These are phyloP conservation scores for Monochamus saltuarius DNA, from an alignment of 1,140 invertebrate genomes.

Conservation along the genomic window DNA sequence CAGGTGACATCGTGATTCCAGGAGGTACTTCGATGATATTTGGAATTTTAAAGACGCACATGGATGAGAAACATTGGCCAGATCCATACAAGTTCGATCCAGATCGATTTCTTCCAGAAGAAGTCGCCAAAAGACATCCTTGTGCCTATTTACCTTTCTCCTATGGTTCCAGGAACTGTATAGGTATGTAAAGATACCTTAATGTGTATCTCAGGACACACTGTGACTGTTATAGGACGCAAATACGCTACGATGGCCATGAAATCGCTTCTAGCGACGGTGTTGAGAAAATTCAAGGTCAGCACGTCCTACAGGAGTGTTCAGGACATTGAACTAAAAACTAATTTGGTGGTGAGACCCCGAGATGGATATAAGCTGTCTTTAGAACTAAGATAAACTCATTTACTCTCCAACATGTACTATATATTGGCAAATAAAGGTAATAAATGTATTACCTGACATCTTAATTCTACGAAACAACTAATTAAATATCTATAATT, in stretches of 20 bases:
- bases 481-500: no score
- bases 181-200: conserved; percentile 52
- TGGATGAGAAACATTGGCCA: conserved; percentile 56
- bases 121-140: conserved; percentile 52
- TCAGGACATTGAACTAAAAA: conserved; percentile 31
- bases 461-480: no score
- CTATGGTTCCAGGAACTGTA: conserved; percentile 69
- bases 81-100: conserved; percentile 69
- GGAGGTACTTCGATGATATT: conserved; percentile 20
- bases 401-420: no score
- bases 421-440: no score
- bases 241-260: conserved; percentile 53
- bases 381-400: conserved; percentile 15
- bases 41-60: conserved; percentile 48
- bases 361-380: conserved; percentile 28
- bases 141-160: conserved; percentile 66
- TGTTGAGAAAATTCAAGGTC: conserved; percentile 45
- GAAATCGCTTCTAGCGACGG: conserved; percentile 49
- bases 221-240: conserved; percentile 43
- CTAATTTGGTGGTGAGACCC: conserved; percentile 26
- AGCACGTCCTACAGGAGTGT: conserved; percentile 21
- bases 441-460: no score
- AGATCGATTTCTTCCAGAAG: conserved; percentile 65
- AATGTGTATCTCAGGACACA: neutral
- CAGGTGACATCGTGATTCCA: conserved; percentile 32